Evolutionary conservation across 2,888 invertebrate species (phyloP).

Genomic region (Rhyacophila evoluta): DNA sequence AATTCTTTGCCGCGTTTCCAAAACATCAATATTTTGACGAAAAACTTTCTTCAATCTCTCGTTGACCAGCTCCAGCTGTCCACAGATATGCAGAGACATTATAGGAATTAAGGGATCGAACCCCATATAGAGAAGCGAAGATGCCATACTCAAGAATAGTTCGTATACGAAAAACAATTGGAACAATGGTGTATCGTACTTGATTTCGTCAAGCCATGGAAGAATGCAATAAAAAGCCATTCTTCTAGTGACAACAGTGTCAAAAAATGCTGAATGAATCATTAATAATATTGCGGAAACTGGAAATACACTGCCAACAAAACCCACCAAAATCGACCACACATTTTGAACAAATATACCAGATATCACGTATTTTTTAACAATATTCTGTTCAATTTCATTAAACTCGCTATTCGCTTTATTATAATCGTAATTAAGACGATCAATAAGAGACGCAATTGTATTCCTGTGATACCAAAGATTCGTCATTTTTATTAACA

Average conservation of each 20-base stretch:
- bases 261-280: conserved; percentile 57
- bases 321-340: conserved; percentile 58
- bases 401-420: conserved; percentile 55
- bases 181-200: conserved; percentile 57
- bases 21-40: conserved; percentile 44
- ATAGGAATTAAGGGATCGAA: conserved; percentile 65
- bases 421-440: conserved; percentile 60
- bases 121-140: conserved; percentile 59
- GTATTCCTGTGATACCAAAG: conserved; percentile 57
- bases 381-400: conserved; percentile 58
- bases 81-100: conserved; percentile 62
- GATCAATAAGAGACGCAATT: conserved; percentile 57
- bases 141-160: conserved; percentile 58
- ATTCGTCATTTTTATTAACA: conserved; percentile 51
- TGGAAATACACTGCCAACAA: conserved; percentile 59
- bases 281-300: conserved; percentile 59
- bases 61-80: conserved; percentile 61
- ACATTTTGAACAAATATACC: conserved; percentile 59
- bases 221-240: conserved; percentile 61
- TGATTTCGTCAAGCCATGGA: conserved; percentile 54
- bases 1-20: background rate
- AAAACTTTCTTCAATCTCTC: conserved; percentile 58
- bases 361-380: conserved; percentile 57
- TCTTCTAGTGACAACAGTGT: conserved; percentile 57
- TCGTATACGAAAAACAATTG: conserved; percentile 56